Base-by-base conservation (phyloP, 2,797 vertebrate species). In the Oreochromis mossambicus region DNA sequence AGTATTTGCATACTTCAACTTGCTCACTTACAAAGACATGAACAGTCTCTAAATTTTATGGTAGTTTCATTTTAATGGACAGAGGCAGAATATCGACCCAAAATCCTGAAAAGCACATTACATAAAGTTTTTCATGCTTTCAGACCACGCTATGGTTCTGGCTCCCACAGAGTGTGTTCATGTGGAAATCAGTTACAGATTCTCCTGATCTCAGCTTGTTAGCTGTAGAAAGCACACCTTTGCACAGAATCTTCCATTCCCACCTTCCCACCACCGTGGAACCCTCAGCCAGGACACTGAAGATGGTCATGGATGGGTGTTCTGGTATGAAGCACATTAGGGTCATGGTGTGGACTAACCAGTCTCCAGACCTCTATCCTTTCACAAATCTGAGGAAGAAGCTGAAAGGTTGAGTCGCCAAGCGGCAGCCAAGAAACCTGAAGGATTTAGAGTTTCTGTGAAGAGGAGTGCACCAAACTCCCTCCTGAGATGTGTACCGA, bases 41-140 rank as follows among this genome's bases (percentile, higher is more conserved):
- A 63, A 63, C 11, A 0, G 34, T 21, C 19, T 66, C 34, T 38
- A 21, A 38, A n/a, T 38, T 34, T 66, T 21, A 66, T 38, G 34
- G 1, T 38, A 0, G 34, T 38, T 66, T 66, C 0, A 38, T 38
- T 21, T 63, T 0, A 38, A 63, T n/a, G 3, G 4, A 38, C 32
- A 0, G 58, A 1, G 6, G 11, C 58, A n/a, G 10, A 38, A 38
- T n/a, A 36, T 63, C 0, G 6, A 63, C 17, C 9, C 34, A 13
- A 63, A 36, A 36, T 19, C 9, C 9, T 61, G 56, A 36, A 63
- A 63, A n/a, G 10, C 58, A 36, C 2, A n/a, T 36, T 36, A 11
- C 17, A 58, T 58, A 61, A 34, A 11, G 55, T 15, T 19, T 32
- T 56, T 61, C 26, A 6, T 61, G 29, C 15, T 6, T 34, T 61